Conservation (phyloP, 2,797 vertebrate genomes). For the Paramormyrops hopkinsi region DNA sequence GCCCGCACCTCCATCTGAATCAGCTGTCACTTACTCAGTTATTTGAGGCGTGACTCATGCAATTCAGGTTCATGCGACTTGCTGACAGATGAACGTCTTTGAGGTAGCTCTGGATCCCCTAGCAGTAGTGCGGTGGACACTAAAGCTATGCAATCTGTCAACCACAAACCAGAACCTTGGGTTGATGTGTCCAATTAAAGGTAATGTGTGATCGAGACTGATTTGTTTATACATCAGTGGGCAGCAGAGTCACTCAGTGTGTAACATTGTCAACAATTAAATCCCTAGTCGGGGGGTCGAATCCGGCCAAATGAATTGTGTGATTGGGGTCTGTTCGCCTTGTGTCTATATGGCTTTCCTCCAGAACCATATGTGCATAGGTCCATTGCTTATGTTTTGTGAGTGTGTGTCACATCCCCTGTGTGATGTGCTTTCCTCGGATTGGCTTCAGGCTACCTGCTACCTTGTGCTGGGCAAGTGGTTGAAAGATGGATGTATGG, state of each 20-base stretch:
- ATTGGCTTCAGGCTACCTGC: not conserved
- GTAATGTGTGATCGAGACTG: not conserved
- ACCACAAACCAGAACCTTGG: not conserved
- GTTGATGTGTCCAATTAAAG: not conserved
- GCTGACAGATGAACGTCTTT: not conserved
- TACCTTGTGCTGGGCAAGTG: not conserved
- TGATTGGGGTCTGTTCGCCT: not conserved
- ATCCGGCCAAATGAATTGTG: not conserved
- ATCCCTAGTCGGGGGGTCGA: too few relatives aligned
- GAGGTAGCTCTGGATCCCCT: not conserved
- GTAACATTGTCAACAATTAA: not conserved
- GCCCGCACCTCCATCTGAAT: not conserved
- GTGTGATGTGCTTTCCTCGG: not conserved
- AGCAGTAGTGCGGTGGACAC: not conserved
- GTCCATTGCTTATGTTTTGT: not conserved
- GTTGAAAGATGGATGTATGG: not conserved
- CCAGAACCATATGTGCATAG: not conserved
- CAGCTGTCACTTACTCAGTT: not conserved
- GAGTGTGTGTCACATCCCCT: not conserved
- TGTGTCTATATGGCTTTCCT: not conserved
- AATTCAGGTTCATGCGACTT: not conserved
- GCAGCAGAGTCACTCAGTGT: not conserved
- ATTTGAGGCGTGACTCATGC: not conserved
- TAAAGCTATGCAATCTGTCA: not conserved
- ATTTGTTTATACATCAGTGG: not conserved